Conservation (phyloP, 2,113 vertebrate genomes). For the Thamnaconus septentrionalis region DNA sequence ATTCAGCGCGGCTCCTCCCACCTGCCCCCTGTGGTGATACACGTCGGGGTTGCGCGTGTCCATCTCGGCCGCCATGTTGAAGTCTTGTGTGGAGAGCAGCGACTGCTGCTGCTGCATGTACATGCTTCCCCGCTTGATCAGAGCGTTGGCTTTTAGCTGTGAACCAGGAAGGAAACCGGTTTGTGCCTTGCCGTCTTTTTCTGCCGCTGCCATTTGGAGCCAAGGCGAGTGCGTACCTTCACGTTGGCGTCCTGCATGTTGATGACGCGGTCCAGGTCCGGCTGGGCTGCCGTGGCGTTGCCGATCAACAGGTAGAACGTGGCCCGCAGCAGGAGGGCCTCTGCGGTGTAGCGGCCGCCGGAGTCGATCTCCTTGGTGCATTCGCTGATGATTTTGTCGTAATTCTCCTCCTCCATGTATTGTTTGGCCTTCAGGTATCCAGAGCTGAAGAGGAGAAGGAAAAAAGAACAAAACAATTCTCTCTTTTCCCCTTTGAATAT, state of each 20-base stretch:
- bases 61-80: conserved; percentile 94
- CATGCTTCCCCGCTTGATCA: conserved; percentile 98
- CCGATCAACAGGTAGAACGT: conserved; percentile 98
- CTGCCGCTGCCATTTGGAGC: neutral
- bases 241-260: conserved; percentile 91
- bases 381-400: conserved; percentile 99
- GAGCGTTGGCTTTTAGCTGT: conserved; percentile 89
- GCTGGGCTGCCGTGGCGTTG: conserved; percentile 90
- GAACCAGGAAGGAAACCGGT: neutral
- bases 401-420: conserved; percentile 99
- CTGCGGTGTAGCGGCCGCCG: conserved; percentile 87
- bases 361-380: conserved; percentile 96
- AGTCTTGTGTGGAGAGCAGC: conserved; percentile 89
- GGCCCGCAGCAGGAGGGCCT: conserved; percentile 92
- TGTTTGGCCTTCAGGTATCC: conserved; percentile 97
- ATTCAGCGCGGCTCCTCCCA: conserved; percentile 31
- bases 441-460: conserved; percentile 63
- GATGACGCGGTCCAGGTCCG: conserved; percentile 94
- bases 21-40: conserved; percentile 97
- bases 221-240: conserved; percentile 78
- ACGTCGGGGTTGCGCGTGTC: conserved; percentile 95
- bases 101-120: conserved; percentile 98
- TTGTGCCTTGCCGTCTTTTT: no score
- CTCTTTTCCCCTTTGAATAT: neutral
- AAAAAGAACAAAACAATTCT: neutral